Evolutionary conservation across 2,113 vertebrate species (phyloP).

Genomic region (Hylia prasina): DNA sequence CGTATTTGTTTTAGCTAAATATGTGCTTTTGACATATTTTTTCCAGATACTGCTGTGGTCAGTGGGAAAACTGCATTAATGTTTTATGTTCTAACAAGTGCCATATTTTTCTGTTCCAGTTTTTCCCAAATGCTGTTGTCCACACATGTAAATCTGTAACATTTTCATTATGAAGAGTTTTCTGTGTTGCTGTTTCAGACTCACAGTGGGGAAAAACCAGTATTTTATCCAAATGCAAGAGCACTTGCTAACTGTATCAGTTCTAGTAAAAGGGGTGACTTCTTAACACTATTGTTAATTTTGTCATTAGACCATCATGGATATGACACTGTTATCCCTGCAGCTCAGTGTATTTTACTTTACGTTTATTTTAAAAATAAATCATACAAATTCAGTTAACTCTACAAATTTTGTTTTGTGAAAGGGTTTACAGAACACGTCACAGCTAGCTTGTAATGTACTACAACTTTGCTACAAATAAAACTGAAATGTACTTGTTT

Average conservation of each 20-base stretch:
- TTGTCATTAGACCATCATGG: background rate
- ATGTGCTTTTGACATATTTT: background rate
- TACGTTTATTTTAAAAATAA: background rate
- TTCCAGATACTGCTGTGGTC: background rate
- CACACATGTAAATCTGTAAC: background rate
- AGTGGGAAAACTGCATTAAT: background rate
- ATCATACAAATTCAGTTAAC: background rate
- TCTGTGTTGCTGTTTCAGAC: background rate
- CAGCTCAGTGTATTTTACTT: background rate
- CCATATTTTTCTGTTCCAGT: background rate
- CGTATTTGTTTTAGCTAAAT: background rate
- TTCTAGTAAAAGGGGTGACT: background rate
- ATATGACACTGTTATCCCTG: background rate
- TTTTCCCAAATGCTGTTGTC: background rate
- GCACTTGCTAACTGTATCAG: background rate
- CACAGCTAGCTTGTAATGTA: background rate
- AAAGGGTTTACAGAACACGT: background rate
- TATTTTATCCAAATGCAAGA: background rate
- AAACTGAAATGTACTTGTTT: background rate
- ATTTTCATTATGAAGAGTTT: background rate
- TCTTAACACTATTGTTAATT: fast-evolving
- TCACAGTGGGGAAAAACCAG: fast-evolving
- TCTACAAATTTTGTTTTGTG: background rate
- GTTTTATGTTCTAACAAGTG: background rate
- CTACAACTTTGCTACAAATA: background rate